A percentile compares a stretch with the other conserved stretches of the same genome.
phyloP scores from a whole-genome alignment of 2,797 vertebrate species.

The Propithecus deckenii region DNA sequence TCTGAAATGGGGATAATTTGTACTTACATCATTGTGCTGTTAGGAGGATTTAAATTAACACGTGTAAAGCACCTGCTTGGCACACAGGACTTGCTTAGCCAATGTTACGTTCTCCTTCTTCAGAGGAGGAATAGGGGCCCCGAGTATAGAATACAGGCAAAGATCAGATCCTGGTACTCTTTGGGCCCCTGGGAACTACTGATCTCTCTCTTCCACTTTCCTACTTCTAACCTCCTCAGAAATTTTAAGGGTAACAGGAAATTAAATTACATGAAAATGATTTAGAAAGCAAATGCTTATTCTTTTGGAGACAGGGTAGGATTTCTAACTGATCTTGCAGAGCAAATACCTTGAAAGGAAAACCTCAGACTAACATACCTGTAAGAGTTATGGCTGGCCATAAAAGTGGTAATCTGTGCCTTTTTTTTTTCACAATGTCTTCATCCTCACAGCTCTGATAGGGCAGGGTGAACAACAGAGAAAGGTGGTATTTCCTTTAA shows the following conservation, averaged over 20 bases:
- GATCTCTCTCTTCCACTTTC: neutral
- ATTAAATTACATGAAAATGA: constrained; percentile 34
- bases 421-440: neutral
- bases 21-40: neutral
- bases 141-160: neutral
- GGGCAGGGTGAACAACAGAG: neutral
- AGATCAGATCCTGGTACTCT: neutral
- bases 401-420: neutral
- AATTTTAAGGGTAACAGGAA: constrained; percentile 7
- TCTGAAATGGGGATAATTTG: neutral
- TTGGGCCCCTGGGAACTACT: neutral
- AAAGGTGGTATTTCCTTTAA: neutral
- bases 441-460: neutral
- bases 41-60: neutral
- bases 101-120: neutral
- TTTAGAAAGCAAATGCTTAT: constrained; percentile 13
- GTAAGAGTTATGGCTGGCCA: neutral
- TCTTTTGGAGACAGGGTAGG: neutral
- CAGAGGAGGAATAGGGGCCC: neutral
- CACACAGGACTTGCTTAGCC: neutral
- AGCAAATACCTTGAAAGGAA: neutral
- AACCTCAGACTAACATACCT: neutral
- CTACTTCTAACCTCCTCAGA: neutral
- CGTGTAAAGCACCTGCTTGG: neutral
- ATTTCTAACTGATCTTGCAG: neutral